These are phyloP conservation scores for Philotrypesis tridentata DNA, from an alignment of 1,140 invertebrate species.

Conservation along the genomic window DNA sequence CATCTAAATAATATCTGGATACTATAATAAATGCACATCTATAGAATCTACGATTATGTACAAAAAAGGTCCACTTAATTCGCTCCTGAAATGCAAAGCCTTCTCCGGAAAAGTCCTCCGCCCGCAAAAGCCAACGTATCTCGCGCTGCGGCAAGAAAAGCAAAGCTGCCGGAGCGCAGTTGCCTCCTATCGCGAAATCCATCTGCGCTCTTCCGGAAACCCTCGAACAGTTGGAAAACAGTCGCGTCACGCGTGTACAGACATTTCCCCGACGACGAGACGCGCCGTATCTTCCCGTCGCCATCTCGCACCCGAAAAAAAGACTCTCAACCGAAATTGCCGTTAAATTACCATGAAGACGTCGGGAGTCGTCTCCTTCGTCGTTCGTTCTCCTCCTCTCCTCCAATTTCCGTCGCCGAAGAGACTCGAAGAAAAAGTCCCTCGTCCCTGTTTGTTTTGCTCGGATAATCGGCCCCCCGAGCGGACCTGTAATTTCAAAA, in stretches of 20 bases:
- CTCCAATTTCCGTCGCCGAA: neutral
- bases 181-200: constrained; percentile 34
- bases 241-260: neutral
- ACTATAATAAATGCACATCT: too few relatives aligned
- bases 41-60: too few relatives aligned
- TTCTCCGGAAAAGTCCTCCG: neutral
- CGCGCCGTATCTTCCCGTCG: constrained; percentile 1
- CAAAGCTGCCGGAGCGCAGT: neutral
- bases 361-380: too few relatives aligned
- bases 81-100: neutral
- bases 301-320: neutral
- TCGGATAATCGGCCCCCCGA: constrained; percentile 13
- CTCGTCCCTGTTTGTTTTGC: constrained; percentile 6
- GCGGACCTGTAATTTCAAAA: constrained; percentile 38
- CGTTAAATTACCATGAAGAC: constrained; percentile 46
- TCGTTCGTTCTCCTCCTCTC: neutral
- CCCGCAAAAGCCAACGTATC: neutral
- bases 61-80: too few relatives aligned
- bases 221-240: constrained; percentile 18
- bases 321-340: constrained; percentile 15
- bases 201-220: constrained; percentile 33
- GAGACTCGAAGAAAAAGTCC: neutral
- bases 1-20: too few relatives aligned
- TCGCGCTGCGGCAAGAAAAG: neutral
- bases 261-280: neutral